A percentile compares a stretch with the other conserved stretches of the same genome.
Conservation (phyloP, 2,797 vertebrate species). For the Rhincodon typus region DNA sequence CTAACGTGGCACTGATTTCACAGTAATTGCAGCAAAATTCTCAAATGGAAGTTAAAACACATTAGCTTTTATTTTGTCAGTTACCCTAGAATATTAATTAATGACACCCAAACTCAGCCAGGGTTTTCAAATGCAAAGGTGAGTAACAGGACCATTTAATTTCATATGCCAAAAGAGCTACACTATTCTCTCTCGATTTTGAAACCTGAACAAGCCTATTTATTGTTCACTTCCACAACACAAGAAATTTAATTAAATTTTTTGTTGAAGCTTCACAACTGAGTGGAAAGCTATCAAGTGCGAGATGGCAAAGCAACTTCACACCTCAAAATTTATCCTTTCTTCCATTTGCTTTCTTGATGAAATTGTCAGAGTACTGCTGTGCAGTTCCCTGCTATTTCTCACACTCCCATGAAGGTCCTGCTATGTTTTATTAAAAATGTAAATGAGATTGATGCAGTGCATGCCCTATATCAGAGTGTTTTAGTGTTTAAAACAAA, state of each 20-base stretch:
- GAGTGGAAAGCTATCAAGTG: conserved; percentile 41
- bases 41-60: background rate
- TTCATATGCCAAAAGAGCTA: background rate
- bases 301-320: conserved; percentile 40
- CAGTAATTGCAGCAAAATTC: background rate
- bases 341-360: conserved; percentile 46
- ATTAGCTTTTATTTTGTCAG: background rate
- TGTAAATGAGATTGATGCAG: conserved; percentile 41
- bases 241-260: conserved; percentile 49
- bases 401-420: conserved; percentile 47
- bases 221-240: conserved; percentile 31
- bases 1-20: background rate
- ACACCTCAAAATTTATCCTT: conserved; percentile 41
- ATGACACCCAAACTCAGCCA: background rate
- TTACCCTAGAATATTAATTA: conserved; percentile 18
- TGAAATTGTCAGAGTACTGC: conserved; percentile 49
- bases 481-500: too few relatives aligned
- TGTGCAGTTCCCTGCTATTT: conserved; percentile 41
- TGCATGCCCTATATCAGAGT: background rate
- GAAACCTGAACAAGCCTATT: background rate
- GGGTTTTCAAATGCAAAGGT: background rate
- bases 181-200: background rate
- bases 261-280: conserved; percentile 43
- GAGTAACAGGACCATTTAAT: background rate
- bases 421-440: conserved; percentile 46